phyloP scores from a whole-genome alignment of 23 tunicate species.

The Ciona savignyi region DNA sequence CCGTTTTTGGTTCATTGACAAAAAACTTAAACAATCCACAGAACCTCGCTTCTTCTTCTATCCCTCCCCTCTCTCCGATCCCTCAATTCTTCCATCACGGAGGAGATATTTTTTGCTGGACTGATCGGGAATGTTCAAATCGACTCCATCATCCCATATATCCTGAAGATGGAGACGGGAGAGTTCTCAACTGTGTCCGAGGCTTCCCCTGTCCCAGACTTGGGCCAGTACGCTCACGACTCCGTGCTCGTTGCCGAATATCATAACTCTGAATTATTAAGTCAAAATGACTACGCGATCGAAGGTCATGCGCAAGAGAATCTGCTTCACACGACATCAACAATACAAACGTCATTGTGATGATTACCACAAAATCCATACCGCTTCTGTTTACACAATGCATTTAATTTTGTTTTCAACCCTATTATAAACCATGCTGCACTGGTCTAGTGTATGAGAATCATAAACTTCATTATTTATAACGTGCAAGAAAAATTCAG shows the following conservation, averaged over 20 bases:
- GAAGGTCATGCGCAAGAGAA: neutral
- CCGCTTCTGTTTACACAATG: too few species aligned
- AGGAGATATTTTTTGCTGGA: constrained; percentile 83
- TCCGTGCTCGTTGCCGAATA: neutral
- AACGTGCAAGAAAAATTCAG: too few species aligned
- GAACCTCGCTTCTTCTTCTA: constrained; percentile 50
- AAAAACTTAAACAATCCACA: too few species aligned
- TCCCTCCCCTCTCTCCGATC: constrained; percentile 47
- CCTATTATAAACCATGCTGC: too few species aligned
- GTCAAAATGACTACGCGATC: neutral
- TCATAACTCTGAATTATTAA: neutral
- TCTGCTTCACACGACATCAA: neutral
- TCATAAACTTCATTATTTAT: too few species aligned
- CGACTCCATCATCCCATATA: constrained; percentile 85
- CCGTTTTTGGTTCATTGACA: too few species aligned
- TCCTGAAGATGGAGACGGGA: constrained; percentile 73
- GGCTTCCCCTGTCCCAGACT: neutral
- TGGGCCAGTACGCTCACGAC: neutral
- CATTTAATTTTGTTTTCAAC: too few species aligned
- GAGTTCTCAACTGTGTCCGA: constrained; percentile 31
- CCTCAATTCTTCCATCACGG: constrained; percentile 45
- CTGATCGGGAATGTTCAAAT: constrained; percentile 82
- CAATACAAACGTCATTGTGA: neutral
- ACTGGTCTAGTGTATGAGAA: too few species aligned
- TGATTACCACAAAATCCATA: too few species aligned